Evolutionary conservation across 2,113 vertebrate genomes (phyloP), one percentile per base, ranked within the genome.

Genomic region (Hippocampus zosterae): DNA sequence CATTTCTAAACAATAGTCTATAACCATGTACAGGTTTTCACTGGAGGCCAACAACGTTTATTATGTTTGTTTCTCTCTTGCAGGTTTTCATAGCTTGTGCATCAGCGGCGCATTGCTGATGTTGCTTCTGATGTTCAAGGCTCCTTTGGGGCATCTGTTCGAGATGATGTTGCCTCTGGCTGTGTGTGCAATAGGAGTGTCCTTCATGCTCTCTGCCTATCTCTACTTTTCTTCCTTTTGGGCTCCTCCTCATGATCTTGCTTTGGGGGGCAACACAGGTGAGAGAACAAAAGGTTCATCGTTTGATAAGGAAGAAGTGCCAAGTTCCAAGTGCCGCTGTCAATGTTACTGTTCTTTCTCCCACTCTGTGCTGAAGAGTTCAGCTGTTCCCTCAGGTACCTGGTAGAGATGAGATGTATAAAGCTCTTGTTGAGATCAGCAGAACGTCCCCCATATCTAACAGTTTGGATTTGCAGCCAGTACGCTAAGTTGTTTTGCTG

Each of bases 261-360:
- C 95, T 4, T 84, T 90, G 13, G 93, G 94, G 1, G 95, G 95
- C 19, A 95, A 93, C 88, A 95, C 95, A 88, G 95, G 95, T 96
- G 84, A 92, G 91, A 62, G 33, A 42, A 11, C 55, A 44, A 19
- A 19, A 75, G 56, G 46, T 75, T 69, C 60, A 72, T 41, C 48
- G 61, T 46, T 60, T 48, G 5, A 68, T 63, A 76, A 21, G 46
- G 9, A 68, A 46, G 13, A 21, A 65, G 68, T n/a, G n/a, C n/a
- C n/a, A n/a, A n/a, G 75, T 56, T 8, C 21, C 11, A 60, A 67
- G 19, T 27, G 33, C 33, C 29, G 25, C 25, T 9, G 40, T 50
- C 21, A 23, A 23, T 44, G 52, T 13, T 55, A 55, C 52, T 55
- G 46, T 41, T 44, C 3, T 71, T 50, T 48, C 64, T 71, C 74